phyloP scores from a whole-genome alignment of 2,113 vertebrate species.

The Lathamus discolor region DNA sequence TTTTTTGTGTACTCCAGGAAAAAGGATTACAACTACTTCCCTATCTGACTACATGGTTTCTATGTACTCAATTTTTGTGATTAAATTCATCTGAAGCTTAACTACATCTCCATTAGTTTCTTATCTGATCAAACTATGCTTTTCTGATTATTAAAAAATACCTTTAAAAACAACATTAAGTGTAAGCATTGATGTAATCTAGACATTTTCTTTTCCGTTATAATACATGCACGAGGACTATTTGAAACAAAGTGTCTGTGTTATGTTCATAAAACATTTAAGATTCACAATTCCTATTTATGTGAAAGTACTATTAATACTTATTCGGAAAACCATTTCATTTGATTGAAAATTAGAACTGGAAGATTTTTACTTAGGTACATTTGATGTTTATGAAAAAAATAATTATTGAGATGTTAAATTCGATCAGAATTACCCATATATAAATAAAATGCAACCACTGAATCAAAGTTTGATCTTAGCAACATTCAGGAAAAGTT shows the following conservation, averaged over 20 bases:
- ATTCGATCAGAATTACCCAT: background rate
- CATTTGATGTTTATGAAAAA: background rate
- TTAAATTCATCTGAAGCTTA: background rate
- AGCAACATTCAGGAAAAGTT: background rate
- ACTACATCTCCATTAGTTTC: background rate
- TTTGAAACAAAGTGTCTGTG: background rate
- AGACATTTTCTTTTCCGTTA: background rate
- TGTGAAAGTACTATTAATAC: background rate
- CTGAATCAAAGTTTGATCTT: background rate
- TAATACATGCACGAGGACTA: background rate
- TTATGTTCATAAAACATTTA: background rate
- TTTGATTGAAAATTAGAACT: background rate
- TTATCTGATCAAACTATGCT: background rate
- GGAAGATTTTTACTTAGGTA: background rate
- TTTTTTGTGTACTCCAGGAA: background rate
- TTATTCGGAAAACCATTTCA: background rate
- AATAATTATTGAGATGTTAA: background rate
- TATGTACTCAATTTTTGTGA: background rate
- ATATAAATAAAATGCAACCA: background rate
- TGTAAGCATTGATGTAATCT: background rate
- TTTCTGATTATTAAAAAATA: background rate
- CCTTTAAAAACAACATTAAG: background rate
- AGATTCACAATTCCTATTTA: background rate
- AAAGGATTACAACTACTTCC: background rate
- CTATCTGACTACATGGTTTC: background rate